Evolutionary conservation across 1,140 invertebrate species (phyloP), one percentile per base, ranked within the genome.

Genomic region (Stenopsyche tienmushanensis): DNA sequence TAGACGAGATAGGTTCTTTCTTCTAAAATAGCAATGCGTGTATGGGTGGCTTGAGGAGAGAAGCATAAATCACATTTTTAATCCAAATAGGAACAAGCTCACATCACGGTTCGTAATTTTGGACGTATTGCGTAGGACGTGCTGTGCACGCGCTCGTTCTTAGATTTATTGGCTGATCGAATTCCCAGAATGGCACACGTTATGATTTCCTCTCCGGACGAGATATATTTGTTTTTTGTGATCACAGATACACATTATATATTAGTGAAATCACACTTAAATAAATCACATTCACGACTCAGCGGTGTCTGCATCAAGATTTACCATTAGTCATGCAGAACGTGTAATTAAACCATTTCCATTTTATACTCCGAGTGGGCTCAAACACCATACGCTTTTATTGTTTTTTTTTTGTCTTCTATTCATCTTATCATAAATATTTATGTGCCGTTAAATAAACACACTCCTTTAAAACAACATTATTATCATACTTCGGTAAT

Each of bases 341-440:
- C 62, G 57, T 53, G 63, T 65, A 69, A 69, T 69, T 69, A 69
- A 69, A 69, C 67, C 55, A 68, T 68, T 54, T 65, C 41, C 54
- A 64, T 68, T 54, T 34, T 57, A 49, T 59, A 55, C 26, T 44
- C 50, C 44, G 67, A 69, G 67, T 69, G 67, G 67, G 67, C 42
- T 45, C 49, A 57, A 34, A 44, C 10, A 20, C 44, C 18, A 47
- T 44, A 53, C 29, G 2, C 15, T 53, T 55, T 42, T 52, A 55
- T 34, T 66, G 39, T 62, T 29, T 62, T 44, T 24, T 18, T 24
- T 50, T 24, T 20, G 5, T 20, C 7, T 20, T 34, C 29, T 5
- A 34, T 34, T 34, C 29, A 5, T 47, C 44, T 47, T 47, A 47
- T 47, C 44, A 47, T 20, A 47, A 47, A 20, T 20, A 20, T 20